Evolutionary conservation across 2,113 vertebrate genomes (phyloP).

Genomic region (Phylloscopus trochilus): DNA sequence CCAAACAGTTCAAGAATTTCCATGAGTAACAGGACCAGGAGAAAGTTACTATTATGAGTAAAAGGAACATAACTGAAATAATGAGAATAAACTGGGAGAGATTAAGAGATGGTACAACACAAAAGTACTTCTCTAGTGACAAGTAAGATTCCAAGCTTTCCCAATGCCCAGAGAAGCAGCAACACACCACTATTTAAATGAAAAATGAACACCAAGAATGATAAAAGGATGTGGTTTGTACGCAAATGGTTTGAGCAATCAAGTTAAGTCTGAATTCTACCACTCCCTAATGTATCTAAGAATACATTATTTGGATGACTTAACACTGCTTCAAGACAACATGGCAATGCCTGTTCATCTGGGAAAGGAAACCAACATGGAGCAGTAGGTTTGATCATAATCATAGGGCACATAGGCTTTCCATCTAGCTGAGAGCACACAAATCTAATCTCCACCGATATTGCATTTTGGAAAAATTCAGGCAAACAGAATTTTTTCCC

Average conservation of each 20-base stretch:
- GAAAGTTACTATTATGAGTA: neutral
- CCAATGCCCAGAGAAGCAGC: neutral
- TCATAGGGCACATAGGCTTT: neutral
- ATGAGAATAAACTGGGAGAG: neutral
- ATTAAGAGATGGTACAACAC: neutral
- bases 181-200: neutral
- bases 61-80: neutral
- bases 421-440: neutral
- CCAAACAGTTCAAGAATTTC: neutral
- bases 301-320: neutral
- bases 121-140: neutral
- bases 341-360: neutral
- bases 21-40: neutral
- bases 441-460: neutral
- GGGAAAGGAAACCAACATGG: neutral
- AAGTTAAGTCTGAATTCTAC: neutral
- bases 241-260: neutral
- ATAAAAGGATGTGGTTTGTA: neutral
- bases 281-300: neutral
- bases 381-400: neutral
- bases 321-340: neutral
- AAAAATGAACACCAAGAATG: neutral
- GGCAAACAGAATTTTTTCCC: neutral
- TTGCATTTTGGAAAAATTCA: neutral
- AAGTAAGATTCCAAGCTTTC: neutral